A percentile compares a stretch with the other conserved stretches of the same genome.
phyloP scores from a whole-genome alignment of 2,797 vertebrate species.

The Heterohyrax brucei region DNA sequence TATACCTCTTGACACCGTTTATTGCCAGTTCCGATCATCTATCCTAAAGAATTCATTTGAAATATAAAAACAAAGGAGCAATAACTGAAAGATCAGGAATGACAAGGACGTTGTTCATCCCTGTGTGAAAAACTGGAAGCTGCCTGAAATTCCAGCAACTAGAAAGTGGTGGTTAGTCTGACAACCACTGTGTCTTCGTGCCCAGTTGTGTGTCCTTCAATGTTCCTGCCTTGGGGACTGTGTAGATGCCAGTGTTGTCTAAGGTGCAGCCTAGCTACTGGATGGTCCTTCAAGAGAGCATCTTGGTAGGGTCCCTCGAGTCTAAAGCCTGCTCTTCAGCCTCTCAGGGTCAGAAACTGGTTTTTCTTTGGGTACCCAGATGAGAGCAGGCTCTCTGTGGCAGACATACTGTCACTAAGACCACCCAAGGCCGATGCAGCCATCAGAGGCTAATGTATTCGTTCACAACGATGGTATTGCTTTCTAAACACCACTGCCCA shows the following conservation, averaged over 20 bases:
- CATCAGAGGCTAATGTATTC: not conserved
- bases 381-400: not conserved
- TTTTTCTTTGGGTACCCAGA: not conserved
- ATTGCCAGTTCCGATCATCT: slow-evolving; percentile 27
- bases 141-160: not conserved
- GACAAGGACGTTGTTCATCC: not conserved
- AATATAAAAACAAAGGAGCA: slow-evolving; percentile 60
- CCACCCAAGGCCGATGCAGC: not conserved
- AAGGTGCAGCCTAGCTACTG: not conserved
- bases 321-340: slow-evolving; percentile 49
- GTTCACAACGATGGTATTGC: not conserved
- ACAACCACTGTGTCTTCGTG: not conserved
- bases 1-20: slow-evolving; percentile 2
- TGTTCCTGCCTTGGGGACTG: not conserved
- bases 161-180: not conserved
- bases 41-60: slow-evolving; percentile 44
- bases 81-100: not conserved
- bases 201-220: not conserved
- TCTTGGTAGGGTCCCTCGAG: not conserved
- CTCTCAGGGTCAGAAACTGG: slow-evolving; percentile 20
- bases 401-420: not conserved
- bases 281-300: slow-evolving; percentile 12
- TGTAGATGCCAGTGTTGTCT: not conserved
- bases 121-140: slow-evolving; percentile 47
- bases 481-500: slow-evolving; percentile 27